A percentile compares a stretch with the other conserved stretches of the same genome.
Conservation (phyloP, 2,113 vertebrate species). For the Nipponia nippon region DNA sequence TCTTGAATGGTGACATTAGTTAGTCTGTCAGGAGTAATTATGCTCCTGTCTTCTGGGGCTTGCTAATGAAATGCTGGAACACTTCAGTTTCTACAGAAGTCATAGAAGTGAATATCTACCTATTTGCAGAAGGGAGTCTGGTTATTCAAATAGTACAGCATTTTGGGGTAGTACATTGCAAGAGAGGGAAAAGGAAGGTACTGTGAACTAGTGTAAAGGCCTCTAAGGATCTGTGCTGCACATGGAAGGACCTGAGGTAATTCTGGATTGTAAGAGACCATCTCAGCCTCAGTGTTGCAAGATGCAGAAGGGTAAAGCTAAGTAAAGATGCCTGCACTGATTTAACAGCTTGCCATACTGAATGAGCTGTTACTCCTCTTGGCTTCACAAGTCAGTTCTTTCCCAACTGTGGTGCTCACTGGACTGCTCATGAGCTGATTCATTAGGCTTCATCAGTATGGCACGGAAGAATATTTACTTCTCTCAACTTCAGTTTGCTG, state of each 20-base stretch:
- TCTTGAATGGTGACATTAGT: not conserved
- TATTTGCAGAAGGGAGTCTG: not conserved
- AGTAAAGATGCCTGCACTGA: not conserved
- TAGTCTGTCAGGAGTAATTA: not conserved
- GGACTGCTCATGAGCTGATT: not conserved
- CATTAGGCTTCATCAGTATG: not conserved
- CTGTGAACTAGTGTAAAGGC: not conserved
- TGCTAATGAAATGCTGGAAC: not conserved
- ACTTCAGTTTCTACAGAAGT: not conserved
- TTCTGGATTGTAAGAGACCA: not conserved
- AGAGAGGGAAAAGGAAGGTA: not conserved
- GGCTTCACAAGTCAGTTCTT: not conserved
- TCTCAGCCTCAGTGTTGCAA: not conserved
- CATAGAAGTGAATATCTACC: not conserved
- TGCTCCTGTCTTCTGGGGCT: not conserved
- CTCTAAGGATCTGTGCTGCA: not conserved
- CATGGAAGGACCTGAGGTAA: not conserved
- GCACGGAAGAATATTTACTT: not conserved
- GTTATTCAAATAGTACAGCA: not conserved
- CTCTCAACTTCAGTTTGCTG: not conserved
- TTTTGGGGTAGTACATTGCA: not conserved
- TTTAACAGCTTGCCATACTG: not conserved
- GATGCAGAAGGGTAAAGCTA: not conserved
- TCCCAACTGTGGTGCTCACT: not conserved
- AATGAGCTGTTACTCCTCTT: not conserved